Evolutionary conservation across 2,113 vertebrate species (phyloP), one percentile per base, ranked within the genome.

Genomic region (Chaetops frenatus): DNA sequence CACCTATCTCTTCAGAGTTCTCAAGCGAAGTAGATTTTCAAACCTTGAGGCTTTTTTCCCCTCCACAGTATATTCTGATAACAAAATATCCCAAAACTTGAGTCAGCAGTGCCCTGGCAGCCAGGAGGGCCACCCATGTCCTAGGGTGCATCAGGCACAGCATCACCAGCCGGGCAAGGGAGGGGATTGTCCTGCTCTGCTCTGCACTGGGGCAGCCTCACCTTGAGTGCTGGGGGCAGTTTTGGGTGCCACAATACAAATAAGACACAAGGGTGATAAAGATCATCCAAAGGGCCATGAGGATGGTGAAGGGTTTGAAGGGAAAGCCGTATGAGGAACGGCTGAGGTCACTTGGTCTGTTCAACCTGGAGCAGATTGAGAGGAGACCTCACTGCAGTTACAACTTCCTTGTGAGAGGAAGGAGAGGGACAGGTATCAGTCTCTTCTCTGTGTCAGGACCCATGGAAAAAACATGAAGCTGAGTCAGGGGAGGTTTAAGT

Each of bases 391-490:
- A 38, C 0, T 73, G 23, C 27, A 38, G 7, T 28, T 29, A n/a
- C 20, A 66, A 8, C 28, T 66, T 25, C 16, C 33, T 16, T 0
- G 0, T 7, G 17, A 60, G n/a, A 1, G 53, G 11, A 74, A 45
- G 12, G 1, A 3, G 33, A 60, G 28, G 5, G 8, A 3, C 23
- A 51, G 4, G 33, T 3, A 51, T 8, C n/a, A 28, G n/a, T 66
- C 4, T 58, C 8, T 29, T 24, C 36, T 73, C 36, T 45, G 5
- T 45, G 31, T 13, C 51, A 60, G 27, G 19, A 66, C 23, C 12
- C 0, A 0, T 72, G 12, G 11, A 2, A 56, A 72, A 17, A 33
- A 21, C 28, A n/a, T 29, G 11, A 51, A 45, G 7, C 5, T 66
- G 60, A 23, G 23, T 45, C 23, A 38, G 51, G 33, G 53, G 9